Percentiles rank a stretch among this genome's conserved stretches.
Evolutionary conservation across 2,888 invertebrate species (phyloP).

Genomic region (Sarcophaga carnaria): DNA sequence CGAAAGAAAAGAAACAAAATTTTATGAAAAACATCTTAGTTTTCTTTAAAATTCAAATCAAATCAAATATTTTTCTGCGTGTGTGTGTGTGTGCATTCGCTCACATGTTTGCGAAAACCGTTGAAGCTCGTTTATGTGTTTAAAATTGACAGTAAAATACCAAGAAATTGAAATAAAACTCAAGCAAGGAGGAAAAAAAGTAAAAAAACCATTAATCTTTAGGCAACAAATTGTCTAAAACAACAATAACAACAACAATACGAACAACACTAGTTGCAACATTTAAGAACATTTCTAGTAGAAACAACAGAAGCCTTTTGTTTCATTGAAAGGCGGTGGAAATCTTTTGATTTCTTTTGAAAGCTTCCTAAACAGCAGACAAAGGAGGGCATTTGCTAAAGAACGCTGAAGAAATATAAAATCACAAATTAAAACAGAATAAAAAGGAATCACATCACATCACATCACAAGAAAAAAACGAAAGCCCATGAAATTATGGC

Average conservation of each 20-base stretch:
- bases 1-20: background rate
- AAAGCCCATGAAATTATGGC: background rate
- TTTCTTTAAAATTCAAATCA: slow-evolving; percentile 32
- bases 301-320: slow-evolving; percentile 50
- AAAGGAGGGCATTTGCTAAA: slow-evolving; percentile 28
- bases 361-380: slow-evolving; percentile 43
- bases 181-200: background rate
- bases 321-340: slow-evolving; percentile 42
- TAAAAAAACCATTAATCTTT: slow-evolving; percentile 40
- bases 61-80: background rate
- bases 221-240: slow-evolving; percentile 47
- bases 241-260: background rate
- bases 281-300: slow-evolving; percentile 11
- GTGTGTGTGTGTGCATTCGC: slow-evolving; percentile 6
- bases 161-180: background rate
- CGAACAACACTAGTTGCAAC: background rate
- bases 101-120: slow-evolving; percentile 4
- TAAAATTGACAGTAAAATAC: slow-evolving; percentile 15
- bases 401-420: background rate
- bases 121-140: background rate
- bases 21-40: slow-evolving; percentile 19
- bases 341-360: slow-evolving; percentile 47
- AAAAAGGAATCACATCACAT: background rate
- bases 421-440: slow-evolving; percentile 33
- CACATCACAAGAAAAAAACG: background rate